A percentile compares a stretch with the other conserved stretches of the same genome.
phyloP scores from a whole-genome alignment of 1,140 invertebrate genomes.

The Dufourea novaeangliae region DNA sequence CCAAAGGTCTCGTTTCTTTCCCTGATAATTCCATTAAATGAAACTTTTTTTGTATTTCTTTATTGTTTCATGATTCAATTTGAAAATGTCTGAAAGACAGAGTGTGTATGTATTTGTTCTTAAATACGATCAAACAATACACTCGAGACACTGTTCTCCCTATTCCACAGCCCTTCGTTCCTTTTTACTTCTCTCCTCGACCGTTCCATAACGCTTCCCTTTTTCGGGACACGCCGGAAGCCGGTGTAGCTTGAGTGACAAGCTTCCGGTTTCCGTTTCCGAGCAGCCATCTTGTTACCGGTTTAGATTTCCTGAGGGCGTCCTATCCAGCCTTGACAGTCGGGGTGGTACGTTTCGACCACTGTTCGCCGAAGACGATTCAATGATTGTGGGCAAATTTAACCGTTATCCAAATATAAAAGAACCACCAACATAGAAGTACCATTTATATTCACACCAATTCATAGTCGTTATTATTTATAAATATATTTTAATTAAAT shows the following conservation, averaged over 20 bases:
- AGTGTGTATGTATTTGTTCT: too few species aligned
- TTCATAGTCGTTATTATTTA: too few species aligned
- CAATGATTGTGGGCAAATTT: slow-evolving; percentile 20
- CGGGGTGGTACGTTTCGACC: slow-evolving; percentile 37
- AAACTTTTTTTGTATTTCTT: too few species aligned
- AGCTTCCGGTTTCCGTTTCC: slow-evolving; percentile 82
- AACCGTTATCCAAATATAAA: not conserved
- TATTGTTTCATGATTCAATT: not conserved
- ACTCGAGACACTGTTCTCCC: slow-evolving; percentile 26
- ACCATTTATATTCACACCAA: too few species aligned
- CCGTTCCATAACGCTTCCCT: slow-evolving; percentile 61
- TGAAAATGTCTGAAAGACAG: not conserved
- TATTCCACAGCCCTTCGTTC: slow-evolving; percentile 9
- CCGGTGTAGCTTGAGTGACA: slow-evolving; percentile 80
- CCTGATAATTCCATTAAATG: not conserved
- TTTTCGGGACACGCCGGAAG: slow-evolving; percentile 78
- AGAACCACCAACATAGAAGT: not conserved
- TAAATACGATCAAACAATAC: slow-evolving; percentile 43
- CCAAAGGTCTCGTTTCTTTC: not conserved
- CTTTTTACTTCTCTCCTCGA: slow-evolving; percentile 48
- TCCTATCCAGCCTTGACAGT: slow-evolving; percentile 57
- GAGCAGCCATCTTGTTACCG: slow-evolving; percentile 81
- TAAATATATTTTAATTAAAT: too few species aligned
- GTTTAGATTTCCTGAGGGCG: slow-evolving; percentile 79
- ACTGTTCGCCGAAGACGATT: slow-evolving; percentile 48